Conservation (phyloP, 2,888 invertebrate species). For the Anorthoa munda region DNA sequence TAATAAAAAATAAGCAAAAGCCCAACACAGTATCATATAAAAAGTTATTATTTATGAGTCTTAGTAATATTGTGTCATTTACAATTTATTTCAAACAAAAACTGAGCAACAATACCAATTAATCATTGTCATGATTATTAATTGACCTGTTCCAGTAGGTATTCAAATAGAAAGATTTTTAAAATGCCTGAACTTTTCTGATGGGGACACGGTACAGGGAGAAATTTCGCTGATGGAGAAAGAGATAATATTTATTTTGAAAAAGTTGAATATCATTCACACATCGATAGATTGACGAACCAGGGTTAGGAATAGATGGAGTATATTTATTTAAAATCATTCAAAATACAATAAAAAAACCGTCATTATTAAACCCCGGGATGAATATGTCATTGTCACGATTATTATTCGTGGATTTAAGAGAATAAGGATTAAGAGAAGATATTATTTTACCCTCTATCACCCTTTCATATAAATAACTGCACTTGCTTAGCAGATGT, state of each 20-base stretch:
- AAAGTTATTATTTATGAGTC: conserved; percentile 32
- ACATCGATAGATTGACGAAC: neutral
- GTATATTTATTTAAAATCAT: too few relatives aligned
- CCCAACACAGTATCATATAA: conserved; percentile 5
- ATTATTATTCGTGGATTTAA: too few relatives aligned
- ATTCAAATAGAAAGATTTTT: conserved; percentile 43
- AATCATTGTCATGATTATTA: conserved; percentile 52
- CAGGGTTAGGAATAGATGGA: too few relatives aligned
- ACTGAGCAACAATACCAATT: conserved; percentile 51
- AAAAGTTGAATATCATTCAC: neutral
- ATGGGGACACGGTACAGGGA: neutral
- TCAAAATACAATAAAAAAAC: too few relatives aligned
- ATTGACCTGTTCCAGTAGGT: conserved; percentile 37
- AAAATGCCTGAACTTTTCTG: conserved; percentile 7
- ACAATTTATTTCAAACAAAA: conserved; percentile 45
- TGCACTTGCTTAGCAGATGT: too few relatives aligned
- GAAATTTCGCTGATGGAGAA: conserved; percentile 3
- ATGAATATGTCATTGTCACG: too few relatives aligned
- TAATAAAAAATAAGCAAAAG: conserved; percentile 9
- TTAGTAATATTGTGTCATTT: conserved; percentile 47
- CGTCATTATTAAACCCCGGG: too few relatives aligned
- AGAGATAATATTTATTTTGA: neutral
- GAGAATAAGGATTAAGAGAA: too few relatives aligned
- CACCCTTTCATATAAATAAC: too few relatives aligned
- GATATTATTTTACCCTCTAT: too few relatives aligned